Percentiles rank a stretch among this genome's conserved stretches.
These are phyloP conservation scores for Pycnomerus fuliginosus DNA, from an alignment of 2,888 invertebrate genomes.

Conservation along the genomic window DNA sequence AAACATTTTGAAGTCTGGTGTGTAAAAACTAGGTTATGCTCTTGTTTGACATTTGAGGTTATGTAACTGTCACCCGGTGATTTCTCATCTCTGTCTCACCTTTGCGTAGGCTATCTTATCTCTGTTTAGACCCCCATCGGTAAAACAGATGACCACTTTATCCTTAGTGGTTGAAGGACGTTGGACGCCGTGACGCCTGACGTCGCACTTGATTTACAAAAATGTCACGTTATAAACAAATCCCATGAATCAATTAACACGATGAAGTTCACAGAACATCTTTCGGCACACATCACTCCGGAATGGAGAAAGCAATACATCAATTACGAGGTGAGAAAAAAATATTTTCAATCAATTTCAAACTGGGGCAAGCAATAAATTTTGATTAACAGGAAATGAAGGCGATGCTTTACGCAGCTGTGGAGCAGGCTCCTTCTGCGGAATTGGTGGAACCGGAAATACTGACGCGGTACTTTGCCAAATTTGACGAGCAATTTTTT, in stretches of 20 bases:
- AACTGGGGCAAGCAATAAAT: neutral
- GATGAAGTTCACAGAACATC: slow-evolving; percentile 99
- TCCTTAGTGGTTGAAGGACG: slow-evolving; percentile 3
- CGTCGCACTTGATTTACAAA: slow-evolving; percentile 10
- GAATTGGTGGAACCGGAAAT: slow-evolving; percentile 72
- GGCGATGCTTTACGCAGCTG: slow-evolving; percentile 74
- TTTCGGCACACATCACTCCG: slow-evolving; percentile 85
- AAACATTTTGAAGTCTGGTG: neutral
- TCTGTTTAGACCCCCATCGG: too few species aligned
- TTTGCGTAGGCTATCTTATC: too few species aligned
- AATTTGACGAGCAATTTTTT: slow-evolving; percentile 84
- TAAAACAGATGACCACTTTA: neutral
- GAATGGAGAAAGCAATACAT: slow-evolving; percentile 91
- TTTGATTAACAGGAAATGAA: slow-evolving; percentile 70
- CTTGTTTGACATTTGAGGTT: slow-evolving; percentile 6
- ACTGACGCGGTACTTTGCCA: slow-evolving; percentile 70
- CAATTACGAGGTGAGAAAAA: slow-evolving; percentile 63
- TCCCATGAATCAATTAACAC: slow-evolving; percentile 26
- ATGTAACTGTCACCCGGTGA: neutral
- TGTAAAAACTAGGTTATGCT: slow-evolving; percentile 4
- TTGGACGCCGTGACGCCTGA: slow-evolving; percentile 17
- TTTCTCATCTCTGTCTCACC: too few species aligned
- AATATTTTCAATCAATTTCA: neutral
- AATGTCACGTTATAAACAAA: slow-evolving; percentile 14
- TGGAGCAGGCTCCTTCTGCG: slow-evolving; percentile 74